Conservation (phyloP, 2,888 invertebrate species). For the Thelaira solivaga region DNA sequence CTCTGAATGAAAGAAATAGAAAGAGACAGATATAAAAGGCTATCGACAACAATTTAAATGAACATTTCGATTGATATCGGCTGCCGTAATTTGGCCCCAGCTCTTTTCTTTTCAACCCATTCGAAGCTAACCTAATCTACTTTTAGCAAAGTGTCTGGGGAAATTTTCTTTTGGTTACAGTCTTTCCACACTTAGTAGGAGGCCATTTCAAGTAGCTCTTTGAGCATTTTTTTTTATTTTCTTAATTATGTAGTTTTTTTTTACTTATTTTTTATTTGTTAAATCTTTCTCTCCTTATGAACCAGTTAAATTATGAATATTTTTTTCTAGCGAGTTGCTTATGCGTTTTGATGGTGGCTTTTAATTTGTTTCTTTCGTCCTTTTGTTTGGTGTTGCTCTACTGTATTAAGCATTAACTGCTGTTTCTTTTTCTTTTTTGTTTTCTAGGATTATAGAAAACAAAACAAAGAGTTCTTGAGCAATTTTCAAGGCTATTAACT, state of each 20-base stretch:
- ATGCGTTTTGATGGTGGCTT: slow-evolving; percentile 16
- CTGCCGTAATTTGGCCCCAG: no score
- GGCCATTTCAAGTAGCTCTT: slow-evolving; percentile 39
- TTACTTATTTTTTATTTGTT: slow-evolving; percentile 28
- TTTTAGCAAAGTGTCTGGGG: background rate
- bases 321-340: background rate
- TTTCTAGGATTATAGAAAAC: background rate
- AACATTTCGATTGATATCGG: no score
- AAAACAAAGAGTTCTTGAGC: slow-evolving; percentile 32
- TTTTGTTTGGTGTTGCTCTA: background rate
- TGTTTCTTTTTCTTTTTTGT: background rate
- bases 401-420: no score
- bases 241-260: background rate
- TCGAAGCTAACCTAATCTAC: no score
- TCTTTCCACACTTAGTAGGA: slow-evolving; percentile 34
- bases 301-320: slow-evolving; percentile 53
- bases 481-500: slow-evolving; percentile 61
- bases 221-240: slow-evolving; percentile 10
- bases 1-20: no score
- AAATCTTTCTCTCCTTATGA: slow-evolving; percentile 31
- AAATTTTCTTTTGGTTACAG: background rate
- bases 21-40: no score
- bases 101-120: no score
- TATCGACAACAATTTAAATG: no score
- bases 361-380: background rate